Evolutionary conservation across 2,797 vertebrate species (phyloP).

Genomic region (Ispidina lecontei): DNA sequence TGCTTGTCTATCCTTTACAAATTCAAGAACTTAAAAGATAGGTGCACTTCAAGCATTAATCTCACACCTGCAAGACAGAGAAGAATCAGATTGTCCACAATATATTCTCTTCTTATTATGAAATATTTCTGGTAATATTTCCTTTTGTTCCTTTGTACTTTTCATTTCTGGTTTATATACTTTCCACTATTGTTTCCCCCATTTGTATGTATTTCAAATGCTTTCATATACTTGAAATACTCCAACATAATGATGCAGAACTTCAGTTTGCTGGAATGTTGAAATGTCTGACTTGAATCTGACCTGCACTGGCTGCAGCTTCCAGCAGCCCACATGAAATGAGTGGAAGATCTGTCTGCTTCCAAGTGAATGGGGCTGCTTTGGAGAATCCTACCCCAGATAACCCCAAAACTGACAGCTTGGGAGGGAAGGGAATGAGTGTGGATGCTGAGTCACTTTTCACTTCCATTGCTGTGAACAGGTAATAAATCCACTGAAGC

Average conservation of each 20-base stretch:
- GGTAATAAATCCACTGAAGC: background rate
- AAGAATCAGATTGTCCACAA: background rate
- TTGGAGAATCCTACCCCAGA: background rate
- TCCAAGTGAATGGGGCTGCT: background rate
- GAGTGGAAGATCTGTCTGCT: background rate
- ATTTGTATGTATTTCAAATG: background rate
- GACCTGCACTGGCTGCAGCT: background rate
- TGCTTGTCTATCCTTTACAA: background rate
- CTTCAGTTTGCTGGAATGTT: background rate
- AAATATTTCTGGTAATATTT: conserved; percentile 2
- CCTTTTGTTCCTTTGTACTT: conserved; percentile 2
- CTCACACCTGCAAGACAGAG: background rate
- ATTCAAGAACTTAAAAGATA: background rate
- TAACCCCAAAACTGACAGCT: background rate
- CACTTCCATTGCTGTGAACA: background rate
- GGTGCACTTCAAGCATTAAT: background rate
- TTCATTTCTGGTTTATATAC: background rate
- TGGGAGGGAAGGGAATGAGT: background rate
- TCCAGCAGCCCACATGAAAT: background rate
- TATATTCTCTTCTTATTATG: background rate
- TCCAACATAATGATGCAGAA: background rate
- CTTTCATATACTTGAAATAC: conserved; percentile 4
- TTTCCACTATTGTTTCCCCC: background rate
- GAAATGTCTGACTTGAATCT: background rate
- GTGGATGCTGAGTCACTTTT: background rate